Base-by-base conservation (phyloP, 2,888 invertebrate species). In the Raillietiella orientalis region DNA sequence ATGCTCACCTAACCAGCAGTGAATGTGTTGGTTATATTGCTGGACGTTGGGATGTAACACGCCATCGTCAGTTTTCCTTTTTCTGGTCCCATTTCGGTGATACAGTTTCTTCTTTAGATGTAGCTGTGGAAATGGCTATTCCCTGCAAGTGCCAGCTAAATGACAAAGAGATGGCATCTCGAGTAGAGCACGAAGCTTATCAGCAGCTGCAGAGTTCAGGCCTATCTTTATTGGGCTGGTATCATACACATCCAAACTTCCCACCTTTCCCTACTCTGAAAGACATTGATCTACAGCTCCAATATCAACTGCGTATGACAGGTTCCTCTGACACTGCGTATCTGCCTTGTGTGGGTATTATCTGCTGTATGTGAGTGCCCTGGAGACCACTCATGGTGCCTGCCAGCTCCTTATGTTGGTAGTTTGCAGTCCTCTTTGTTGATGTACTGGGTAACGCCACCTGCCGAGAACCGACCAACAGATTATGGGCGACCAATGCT, bases 1-100 rank as follows among this genome's bases (percentile, higher is more conserved):
- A 87, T 44, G 74, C 77, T 40, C 84, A 87, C 47, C 54, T 87
- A 36, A 75, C 72, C n/a, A 70, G 66, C 40, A 70, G 70, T 37
- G 87, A 87, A 53, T 74, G 84, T 9, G 74, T 75, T 40, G 90
- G 90, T n/a, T 90, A 87, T 45, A 51, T 90, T 26, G 87, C 72
- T 26, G 87, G 90, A 3, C 66, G 67, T 29, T 90, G 87, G 87
- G 87, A 87, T 47, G 63, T 75, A 27, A 75, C 74, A 44, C 62
- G 64, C 32, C 84, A 87, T 41, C 77, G 84, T 84, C 59, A 59
- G 66, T 58, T 14, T 19, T 19, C n/a, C 19, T n/a, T n/a, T 19
- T 19, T 6, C 19, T 19, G 19, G 8, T 19, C 8, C n/a, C 19
- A 6, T 19, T 19, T 19, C 19, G 19, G 19, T 8, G 19, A 19